Evolutionary conservation across 2,113 vertebrate species (phyloP).

Genomic region (Bambusicola thoracicus): DNA sequence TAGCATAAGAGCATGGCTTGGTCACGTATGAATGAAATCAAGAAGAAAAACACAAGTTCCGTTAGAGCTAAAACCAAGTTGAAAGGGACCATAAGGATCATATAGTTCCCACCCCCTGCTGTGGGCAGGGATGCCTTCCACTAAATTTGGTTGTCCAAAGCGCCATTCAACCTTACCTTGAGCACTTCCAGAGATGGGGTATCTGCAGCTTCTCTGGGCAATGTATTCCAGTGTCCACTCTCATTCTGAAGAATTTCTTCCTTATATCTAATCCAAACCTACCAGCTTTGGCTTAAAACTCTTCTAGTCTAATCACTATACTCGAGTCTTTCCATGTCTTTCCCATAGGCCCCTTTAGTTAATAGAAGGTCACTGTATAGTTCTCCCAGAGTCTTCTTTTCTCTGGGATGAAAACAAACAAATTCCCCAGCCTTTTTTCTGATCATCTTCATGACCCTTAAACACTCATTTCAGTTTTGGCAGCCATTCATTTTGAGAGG

Average conservation of each 20-base stretch:
- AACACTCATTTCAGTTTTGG: not conserved
- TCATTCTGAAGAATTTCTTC: not conserved
- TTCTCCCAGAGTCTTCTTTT: not conserved
- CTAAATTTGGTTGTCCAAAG: not conserved
- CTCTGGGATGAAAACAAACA: not conserved
- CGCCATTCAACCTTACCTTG: not conserved
- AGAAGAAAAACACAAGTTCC: not conserved
- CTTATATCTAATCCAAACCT: not conserved
- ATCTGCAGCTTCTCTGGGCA: not conserved
- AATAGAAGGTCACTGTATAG: not conserved
- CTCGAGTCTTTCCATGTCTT: not conserved
- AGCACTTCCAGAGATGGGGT: not conserved
- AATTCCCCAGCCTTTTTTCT: not conserved
- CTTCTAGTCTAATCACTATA: not conserved
- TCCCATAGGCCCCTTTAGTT: not conserved
- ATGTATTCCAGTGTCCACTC: not conserved
- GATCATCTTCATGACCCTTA: not conserved
- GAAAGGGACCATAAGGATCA: not conserved
- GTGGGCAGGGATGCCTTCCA: not conserved
- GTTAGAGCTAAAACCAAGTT: not conserved
- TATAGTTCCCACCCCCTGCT: too few species aligned
- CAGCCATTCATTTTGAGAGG: not conserved
- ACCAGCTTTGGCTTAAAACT: not conserved
- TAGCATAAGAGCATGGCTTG: not conserved
- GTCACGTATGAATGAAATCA: not conserved